Evolutionary conservation across 2,888 invertebrate species (phyloP).

Genomic region (Penaeus monodon): DNA sequence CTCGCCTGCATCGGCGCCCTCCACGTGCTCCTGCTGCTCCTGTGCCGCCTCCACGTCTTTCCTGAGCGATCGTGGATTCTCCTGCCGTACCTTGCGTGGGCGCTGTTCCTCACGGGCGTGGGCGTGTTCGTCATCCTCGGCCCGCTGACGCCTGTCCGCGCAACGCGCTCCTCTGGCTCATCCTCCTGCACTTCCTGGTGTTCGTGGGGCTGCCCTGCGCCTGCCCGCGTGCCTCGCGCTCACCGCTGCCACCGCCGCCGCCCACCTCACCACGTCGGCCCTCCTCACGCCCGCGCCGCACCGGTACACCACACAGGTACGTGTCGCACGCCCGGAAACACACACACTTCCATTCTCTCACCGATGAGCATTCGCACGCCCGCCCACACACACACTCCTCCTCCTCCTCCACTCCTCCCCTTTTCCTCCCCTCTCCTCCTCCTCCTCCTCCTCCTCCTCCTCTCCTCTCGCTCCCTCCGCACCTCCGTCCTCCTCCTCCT

Average conservation of each 20-base stretch:
- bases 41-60: slow-evolving; percentile 66
- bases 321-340: background rate
- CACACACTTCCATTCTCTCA: too few species aligned
- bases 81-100: slow-evolving; percentile 78
- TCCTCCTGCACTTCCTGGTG: slow-evolving; percentile 80
- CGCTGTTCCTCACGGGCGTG: slow-evolving; percentile 76
- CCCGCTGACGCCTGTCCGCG: slow-evolving; percentile 68
- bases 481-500: background rate
- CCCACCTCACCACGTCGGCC: slow-evolving; percentile 57
- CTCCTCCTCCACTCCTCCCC: background rate
- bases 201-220: slow-evolving; percentile 82
- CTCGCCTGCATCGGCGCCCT: slow-evolving; percentile 68
- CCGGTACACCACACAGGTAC: slow-evolving; percentile 30
- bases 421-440: background rate
- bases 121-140: slow-evolving; percentile 73
- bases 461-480: slow-evolving; percentile 16
- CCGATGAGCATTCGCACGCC: too few species aligned
- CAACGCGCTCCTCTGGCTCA: slow-evolving; percentile 80
- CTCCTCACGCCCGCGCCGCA: slow-evolving; percentile 29
- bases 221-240: slow-evolving; percentile 70
- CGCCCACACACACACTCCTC: background rate
- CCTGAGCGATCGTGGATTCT: slow-evolving; percentile 67
- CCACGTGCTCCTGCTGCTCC: slow-evolving; percentile 69
- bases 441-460: background rate
- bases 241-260: slow-evolving; percentile 65